Base-by-base conservation (phyloP, 2,797 vertebrate genomes). In the Valencia hispanica region DNA sequence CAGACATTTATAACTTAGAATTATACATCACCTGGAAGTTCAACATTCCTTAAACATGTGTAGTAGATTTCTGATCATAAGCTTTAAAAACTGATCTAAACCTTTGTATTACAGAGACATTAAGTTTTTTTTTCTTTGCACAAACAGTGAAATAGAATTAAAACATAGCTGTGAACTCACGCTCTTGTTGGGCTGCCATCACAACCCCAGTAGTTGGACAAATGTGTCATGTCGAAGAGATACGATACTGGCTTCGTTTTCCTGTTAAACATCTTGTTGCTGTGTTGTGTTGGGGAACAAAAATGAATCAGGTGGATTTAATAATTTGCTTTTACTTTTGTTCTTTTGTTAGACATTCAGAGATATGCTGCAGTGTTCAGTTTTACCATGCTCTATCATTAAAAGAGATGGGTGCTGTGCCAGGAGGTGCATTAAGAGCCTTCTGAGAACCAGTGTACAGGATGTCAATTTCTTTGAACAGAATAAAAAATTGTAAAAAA, bases 361-460 rank as follows among this genome's bases (percentile, higher is more conserved):
- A 72, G n/a, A 53, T 18, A 22, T 5, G 20, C 41, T 12, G 48
- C 45, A 22, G 4, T 39, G 6, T 51, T 10, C 61, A 12, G 75
- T 18, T 89, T 94, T 79, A 99, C 98, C 96, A 97, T 93, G 98
- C 97, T 94, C 92, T 93, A 41, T 97, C 94, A 5, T 96, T 99
- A 93, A 99, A 99, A 11, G 98, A 99, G 91, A 99, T 96, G 61
- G 96, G 96, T 1, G 97, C 95, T 10, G 94, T 97, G 48, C 98
- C 98, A 0, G 98, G 97, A 15, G 98, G 97, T 0, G 94, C 85
- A 0, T 97, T 99, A 81, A 99, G 93, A 30, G 96, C 97, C 84
- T 99, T 99, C 93, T 99, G 98, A 85, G 98, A 97, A 11, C 97
- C 97, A 0, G 95, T 95, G 86, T 99, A 99, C 14, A 99, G 83